Evolutionary conservation across 2,888 invertebrate genomes (phyloP).

Genomic region (Drosophila eohydei): DNA sequence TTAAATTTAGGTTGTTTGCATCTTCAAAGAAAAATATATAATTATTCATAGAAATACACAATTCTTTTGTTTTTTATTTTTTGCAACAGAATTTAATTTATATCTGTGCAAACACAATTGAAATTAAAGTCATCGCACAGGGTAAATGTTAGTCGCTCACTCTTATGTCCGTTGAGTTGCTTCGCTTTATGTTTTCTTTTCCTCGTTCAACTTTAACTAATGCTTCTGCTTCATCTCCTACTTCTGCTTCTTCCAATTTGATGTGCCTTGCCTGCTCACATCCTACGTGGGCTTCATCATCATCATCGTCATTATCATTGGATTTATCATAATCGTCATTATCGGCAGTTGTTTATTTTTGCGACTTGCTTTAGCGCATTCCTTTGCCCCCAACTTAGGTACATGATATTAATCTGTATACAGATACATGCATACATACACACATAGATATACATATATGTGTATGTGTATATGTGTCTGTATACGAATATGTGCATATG

Average conservation of each 20-base stretch:
- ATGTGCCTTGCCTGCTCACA: constrained; percentile 25
- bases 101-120: too few species aligned
- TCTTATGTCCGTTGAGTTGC: not conserved
- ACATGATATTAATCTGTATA: constrained; percentile 7
- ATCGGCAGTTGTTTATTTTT: constrained; percentile 56
- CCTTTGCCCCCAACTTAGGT: constrained; percentile 8
- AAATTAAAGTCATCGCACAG: not conserved
- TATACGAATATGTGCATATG: not conserved
- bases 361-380: constrained; percentile 46
- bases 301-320: constrained; percentile 21
- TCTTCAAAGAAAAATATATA: too few species aligned
- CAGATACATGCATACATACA: not conserved
- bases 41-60: too few species aligned
- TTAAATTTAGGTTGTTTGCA: not conserved
- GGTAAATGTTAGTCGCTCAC: not conserved
- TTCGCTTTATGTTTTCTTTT: constrained; percentile 5
- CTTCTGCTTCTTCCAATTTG: constrained; percentile 12
- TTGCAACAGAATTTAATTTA: too few species aligned
- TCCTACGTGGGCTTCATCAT: constrained; percentile 37
- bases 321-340: constrained; percentile 45
- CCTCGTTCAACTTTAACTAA: constrained; percentile 42
- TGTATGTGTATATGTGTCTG: not conserved
- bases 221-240: not conserved
- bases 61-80: too few species aligned
- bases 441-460: not conserved